A percentile compares a stretch with the other conserved stretches of the same genome.
phyloP scores from a whole-genome alignment of 2,797 vertebrate species.

The Rhynchonycteris naso region DNA sequence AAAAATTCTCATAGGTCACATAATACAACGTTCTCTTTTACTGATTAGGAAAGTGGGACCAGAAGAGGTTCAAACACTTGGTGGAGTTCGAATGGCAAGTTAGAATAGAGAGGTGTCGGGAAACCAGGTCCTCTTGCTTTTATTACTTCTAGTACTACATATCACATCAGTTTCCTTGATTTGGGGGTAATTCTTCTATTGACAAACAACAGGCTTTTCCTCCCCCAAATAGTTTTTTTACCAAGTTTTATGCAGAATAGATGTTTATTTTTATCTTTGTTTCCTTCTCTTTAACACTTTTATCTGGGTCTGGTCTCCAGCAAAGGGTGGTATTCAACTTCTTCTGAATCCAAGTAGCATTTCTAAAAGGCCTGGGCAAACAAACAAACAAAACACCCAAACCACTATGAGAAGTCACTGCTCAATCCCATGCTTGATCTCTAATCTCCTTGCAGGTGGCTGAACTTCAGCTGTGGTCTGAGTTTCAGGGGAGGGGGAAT shows the following conservation, averaged over 20 bases:
- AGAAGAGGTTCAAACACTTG: background rate
- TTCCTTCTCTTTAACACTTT: background rate
- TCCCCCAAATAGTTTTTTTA: background rate
- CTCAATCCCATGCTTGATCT: background rate
- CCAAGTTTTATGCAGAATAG: background rate
- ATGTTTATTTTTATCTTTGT: background rate
- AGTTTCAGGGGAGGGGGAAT: background rate
- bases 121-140: background rate
- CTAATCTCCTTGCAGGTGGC: background rate
- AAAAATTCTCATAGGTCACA: background rate
- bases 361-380: slow-evolving; percentile 9
- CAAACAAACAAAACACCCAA: background rate
- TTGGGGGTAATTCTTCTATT: background rate
- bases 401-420: background rate
- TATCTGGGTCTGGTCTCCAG: background rate
- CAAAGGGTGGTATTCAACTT: background rate
- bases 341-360: background rate
- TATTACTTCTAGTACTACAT: background rate
- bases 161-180: background rate
- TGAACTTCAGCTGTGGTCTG: background rate
- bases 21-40: background rate
- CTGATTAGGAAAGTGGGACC: background rate
- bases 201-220: background rate
- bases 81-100: background rate
- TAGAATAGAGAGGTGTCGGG: background rate